These are phyloP conservation scores for Sardinella longiceps DNA, from an alignment of 2,797 vertebrate genomes.

Conservation along the genomic window DNA sequence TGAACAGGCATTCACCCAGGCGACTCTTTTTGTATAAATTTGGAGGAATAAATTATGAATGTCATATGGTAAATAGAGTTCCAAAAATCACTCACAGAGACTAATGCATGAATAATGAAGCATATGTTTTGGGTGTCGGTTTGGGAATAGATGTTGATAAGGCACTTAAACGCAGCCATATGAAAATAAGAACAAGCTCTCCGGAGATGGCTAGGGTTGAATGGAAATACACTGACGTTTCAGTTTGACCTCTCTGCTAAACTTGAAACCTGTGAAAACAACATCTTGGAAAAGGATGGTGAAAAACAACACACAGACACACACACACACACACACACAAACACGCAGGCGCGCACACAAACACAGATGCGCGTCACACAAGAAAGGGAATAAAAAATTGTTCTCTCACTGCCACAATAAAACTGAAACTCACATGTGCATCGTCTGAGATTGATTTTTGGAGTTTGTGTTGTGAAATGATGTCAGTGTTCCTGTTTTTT, in stretches of 20 bases:
- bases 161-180: background rate
- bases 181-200: background rate
- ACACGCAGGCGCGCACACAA: no score
- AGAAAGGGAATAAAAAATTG: background rate
- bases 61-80: background rate
- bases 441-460: conserved; percentile 20
- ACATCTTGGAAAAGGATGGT: background rate
- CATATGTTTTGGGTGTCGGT: background rate
- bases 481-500: conserved; percentile 14
- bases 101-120: background rate
- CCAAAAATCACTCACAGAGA: background rate
- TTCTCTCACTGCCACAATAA: background rate
- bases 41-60: background rate
- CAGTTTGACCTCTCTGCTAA: background rate
- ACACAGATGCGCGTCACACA: background rate
- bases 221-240: background rate
- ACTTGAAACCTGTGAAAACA: background rate
- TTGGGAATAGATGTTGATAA: conserved; percentile 3
- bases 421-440: background rate
- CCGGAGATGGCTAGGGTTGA: background rate
- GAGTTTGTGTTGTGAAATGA: conserved; percentile 23
- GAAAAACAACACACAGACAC: background rate
- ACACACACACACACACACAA: no score
- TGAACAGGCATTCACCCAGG: background rate
- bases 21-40: background rate